phyloP scores from a whole-genome alignment of 2,888 invertebrate genomes.

The Drosophila incognita region DNA sequence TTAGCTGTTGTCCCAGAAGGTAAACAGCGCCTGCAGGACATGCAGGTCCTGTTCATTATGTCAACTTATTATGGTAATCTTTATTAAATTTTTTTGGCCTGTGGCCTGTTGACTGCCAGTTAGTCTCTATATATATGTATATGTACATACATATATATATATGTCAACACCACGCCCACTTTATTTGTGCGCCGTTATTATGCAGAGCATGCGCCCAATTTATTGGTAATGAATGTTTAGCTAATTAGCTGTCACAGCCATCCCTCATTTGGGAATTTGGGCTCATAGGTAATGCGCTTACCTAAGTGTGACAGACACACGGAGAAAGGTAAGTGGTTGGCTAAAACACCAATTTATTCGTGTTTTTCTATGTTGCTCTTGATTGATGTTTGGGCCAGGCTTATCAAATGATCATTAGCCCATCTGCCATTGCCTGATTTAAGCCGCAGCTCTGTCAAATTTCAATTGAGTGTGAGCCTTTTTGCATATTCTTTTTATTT shows the following conservation, averaged over 20 bases:
- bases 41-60: conserved; percentile 40
- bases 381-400: not conserved
- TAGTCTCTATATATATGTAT: too few species aligned
- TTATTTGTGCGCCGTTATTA: conserved; percentile 27
- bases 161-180: not conserved
- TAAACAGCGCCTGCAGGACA: not conserved
- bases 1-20: not conserved
- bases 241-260: conserved; percentile 52
- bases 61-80: conserved; percentile 33
- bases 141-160: not conserved
- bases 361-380: not conserved
- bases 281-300: conserved; percentile 20
- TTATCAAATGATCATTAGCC: not conserved
- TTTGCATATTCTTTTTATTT: not conserved
- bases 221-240: conserved; percentile 26
- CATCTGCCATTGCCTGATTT: not conserved
- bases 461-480: not conserved
- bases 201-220: conserved; percentile 20
- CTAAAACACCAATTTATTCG: not conserved
- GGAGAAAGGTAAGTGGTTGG: not conserved
- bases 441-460: not conserved
- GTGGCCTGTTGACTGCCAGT: conserved; percentile 25
- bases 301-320: not conserved
- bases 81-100: conserved; percentile 30
- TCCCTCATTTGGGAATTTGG: conserved; percentile 13